phyloP scores from a whole-genome alignment of 2,113 vertebrate species.

The Hylia prasina region DNA sequence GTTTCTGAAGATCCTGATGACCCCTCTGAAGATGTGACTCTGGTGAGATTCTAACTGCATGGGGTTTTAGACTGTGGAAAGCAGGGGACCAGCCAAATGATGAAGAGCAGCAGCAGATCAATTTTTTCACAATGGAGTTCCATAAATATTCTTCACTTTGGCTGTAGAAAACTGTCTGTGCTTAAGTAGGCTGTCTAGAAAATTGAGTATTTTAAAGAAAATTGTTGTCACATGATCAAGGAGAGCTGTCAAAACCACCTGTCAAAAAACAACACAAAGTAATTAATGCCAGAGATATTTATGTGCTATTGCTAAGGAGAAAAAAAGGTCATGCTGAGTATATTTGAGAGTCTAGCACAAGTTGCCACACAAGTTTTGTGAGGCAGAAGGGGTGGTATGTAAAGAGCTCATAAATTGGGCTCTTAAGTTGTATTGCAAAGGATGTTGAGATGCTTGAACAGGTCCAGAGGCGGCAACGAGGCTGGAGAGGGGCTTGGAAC shows the following conservation, averaged over 20 bases:
- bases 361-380: not conserved
- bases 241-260: conserved; percentile 9
- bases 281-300: not conserved
- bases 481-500: not conserved
- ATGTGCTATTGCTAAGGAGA: not conserved
- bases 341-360: not conserved
- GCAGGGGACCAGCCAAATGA: not conserved
- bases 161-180: not conserved
- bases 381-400: not conserved
- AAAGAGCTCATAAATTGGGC: not conserved
- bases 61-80: not conserved
- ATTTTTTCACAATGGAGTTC: not conserved
- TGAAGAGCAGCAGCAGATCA: not conserved
- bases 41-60: not conserved
- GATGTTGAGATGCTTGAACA: not conserved
- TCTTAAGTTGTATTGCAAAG: not conserved
- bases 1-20: not conserved
- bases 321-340: not conserved
- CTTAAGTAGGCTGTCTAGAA: not conserved
- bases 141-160: not conserved
- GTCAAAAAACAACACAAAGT: not conserved
- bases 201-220: conserved; percentile 18
- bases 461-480: not conserved
- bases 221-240: not conserved
- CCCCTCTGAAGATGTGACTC: not conserved